Evolutionary conservation across 2,888 invertebrate genomes (phyloP).

Genomic region (Nasonovia ribisnigri): DNA sequence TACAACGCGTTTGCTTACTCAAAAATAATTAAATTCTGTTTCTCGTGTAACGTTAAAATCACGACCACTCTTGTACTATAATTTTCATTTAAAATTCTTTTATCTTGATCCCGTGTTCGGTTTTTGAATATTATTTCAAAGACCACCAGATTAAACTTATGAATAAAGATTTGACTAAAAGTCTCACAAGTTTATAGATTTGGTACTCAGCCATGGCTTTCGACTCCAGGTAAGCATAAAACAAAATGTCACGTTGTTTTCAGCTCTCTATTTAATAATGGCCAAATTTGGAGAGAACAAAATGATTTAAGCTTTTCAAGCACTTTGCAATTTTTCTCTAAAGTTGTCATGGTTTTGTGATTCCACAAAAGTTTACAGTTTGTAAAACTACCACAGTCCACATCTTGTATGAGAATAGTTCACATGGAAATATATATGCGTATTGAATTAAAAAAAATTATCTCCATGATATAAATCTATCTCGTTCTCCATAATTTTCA

Average conservation of each 20-base stretch:
- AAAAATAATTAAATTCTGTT: conserved; percentile 14
- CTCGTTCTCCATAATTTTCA: background rate
- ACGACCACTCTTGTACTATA: background rate
- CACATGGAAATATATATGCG: background rate
- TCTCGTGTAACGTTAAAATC: background rate
- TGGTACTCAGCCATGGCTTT: background rate
- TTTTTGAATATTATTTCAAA: conserved; percentile 12
- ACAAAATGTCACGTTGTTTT: background rate
- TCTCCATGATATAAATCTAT: no score
- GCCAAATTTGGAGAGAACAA: background rate
- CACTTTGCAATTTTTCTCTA: background rate
- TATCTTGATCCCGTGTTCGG: background rate
- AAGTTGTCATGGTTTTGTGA: background rate
- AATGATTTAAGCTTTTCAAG: background rate
- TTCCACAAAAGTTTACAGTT: background rate
- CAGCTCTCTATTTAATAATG: background rate
- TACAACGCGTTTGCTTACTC: background rate
- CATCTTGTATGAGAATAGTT: background rate
- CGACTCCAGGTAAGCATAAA: background rate
- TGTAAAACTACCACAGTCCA: background rate
- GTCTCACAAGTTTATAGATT: background rate
- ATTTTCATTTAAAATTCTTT: background rate
- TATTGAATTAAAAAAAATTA: background rate
- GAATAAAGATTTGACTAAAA: background rate
- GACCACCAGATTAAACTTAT: conserved; percentile 1